These are phyloP conservation scores for Coleophora deauratella DNA, from an alignment of 2,888 invertebrate species.

Conservation along the genomic window DNA sequence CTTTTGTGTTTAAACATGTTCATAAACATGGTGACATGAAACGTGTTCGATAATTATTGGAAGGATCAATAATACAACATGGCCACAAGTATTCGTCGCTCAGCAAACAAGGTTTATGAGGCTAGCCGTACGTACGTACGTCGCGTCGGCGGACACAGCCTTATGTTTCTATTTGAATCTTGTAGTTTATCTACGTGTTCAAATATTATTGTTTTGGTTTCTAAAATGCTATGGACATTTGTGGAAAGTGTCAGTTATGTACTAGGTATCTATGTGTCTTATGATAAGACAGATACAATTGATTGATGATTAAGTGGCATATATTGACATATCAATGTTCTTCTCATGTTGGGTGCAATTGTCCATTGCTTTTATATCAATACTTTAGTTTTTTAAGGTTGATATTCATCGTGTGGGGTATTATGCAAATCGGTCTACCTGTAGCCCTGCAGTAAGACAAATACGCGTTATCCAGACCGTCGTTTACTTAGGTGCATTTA, in stretches of 20 bases:
- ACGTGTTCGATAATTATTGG: conserved; percentile 74
- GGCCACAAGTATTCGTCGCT: conserved; percentile 60
- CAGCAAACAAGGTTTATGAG: conserved; percentile 63
- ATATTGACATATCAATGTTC: too few relatives aligned
- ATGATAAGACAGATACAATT: too few relatives aligned
- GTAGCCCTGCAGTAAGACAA: conserved; percentile 54
- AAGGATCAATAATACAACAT: conserved; percentile 68
- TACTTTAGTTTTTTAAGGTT: too few relatives aligned
- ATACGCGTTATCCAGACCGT: conserved; percentile 46
- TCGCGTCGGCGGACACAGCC: conserved; percentile 29
- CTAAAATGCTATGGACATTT: too few relatives aligned
- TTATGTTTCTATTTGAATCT: conserved; percentile 67
- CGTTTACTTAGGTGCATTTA: conserved; percentile 65
- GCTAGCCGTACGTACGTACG: conserved; percentile 30
- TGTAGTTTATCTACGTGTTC: conserved; percentile 27
- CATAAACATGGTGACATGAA: conserved; percentile 68
- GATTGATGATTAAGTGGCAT: too few relatives aligned
- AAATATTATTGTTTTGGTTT: neutral
- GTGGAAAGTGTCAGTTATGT: too few relatives aligned
- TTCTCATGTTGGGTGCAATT: too few relatives aligned
- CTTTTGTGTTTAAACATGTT: conserved; percentile 62
- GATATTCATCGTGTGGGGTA: conserved; percentile 50
- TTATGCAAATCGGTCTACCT: conserved; percentile 70
- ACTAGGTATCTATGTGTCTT: too few relatives aligned
- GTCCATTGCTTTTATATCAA: too few relatives aligned